Evolutionary conservation across 2,888 invertebrate genomes (phyloP), one percentile per base, ranked within the genome.

Genomic region (Pseudococcus jackbeardsleyi): DNA sequence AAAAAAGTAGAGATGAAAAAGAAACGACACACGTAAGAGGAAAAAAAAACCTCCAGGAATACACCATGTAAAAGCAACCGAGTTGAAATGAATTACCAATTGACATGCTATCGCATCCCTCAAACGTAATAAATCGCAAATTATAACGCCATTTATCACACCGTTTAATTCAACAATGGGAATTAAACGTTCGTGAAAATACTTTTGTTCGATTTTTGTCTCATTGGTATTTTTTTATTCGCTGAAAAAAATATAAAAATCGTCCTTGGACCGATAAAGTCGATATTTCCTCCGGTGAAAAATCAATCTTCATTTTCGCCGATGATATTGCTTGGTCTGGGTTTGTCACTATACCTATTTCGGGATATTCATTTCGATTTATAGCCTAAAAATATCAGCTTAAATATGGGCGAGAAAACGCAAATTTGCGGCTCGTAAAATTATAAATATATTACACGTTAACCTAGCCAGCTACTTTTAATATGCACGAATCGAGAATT

Each of bases 81-180:
- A 26, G 68, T 33, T 72, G 12, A 33, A 72, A 72, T 72, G 68
- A 72, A 72, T 72, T 72, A 72, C 68, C 68, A 72, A 72, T 72
- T 72, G 68, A 72, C 68, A 72, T 72, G 68, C 68, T 72, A 72
- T 72, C 68, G 68, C 68, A 33, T 72, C 68, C 68, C 68, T 72
- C 68, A 72, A 72, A 72, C 33, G 68, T 72, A 33, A 72, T 72
- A 72, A 72, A 72, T 72, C 68, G 68, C 68, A 72, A 72, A 72
- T 72, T 72, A 72, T 72, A 72, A 72, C 68, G 68, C 68, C 68
- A 72, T 72, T 72, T 72, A 72, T 72, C 68, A 72, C 68, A 72
- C 68, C 68, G 68, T 72, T 72, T 33, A 26, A 72, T 72, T 72
- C 68, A 33, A 72, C 68, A 72, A 72, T 72, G 33, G 26, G 33